These are phyloP conservation scores for Anthoptus insignis DNA, from an alignment of 2,888 invertebrate genomes.

Conservation along the genomic window DNA sequence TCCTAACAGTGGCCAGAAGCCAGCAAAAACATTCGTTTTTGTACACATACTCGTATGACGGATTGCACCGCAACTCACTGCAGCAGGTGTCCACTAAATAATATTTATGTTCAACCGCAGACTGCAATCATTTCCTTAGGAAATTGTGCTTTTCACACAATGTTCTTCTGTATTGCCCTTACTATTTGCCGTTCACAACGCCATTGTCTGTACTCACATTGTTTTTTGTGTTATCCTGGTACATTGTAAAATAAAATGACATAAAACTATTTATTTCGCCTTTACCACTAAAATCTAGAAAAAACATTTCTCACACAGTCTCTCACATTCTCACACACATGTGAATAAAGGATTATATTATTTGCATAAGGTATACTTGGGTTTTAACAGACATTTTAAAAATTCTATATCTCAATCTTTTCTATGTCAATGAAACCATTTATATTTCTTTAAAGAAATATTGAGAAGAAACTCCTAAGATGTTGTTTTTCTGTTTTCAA, in stretches of 20 bases:
- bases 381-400: no score
- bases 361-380: no score
- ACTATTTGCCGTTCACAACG: not conserved
- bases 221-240: not conserved
- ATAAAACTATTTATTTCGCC: no score
- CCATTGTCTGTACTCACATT: not conserved
- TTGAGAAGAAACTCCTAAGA: no score
- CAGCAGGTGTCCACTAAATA: conserved; percentile 28
- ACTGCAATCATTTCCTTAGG: conserved; percentile 21
- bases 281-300: no score
- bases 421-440: no score
- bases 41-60: not conserved
- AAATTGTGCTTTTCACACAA: conserved; percentile 13
- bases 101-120: conserved; percentile 23
- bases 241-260: not conserved
- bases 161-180: not conserved
- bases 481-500: no score
- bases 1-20: not conserved
- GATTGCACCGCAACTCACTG: conserved; percentile 18
- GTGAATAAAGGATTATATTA: no score
- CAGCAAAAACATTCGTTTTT: not conserved
- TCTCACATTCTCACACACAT: no score
- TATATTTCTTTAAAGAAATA: no score
- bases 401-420: no score
- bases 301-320: no score